Conservation (phyloP, 2,797 vertebrate genomes). For the Nyctibius grandis region DNA sequence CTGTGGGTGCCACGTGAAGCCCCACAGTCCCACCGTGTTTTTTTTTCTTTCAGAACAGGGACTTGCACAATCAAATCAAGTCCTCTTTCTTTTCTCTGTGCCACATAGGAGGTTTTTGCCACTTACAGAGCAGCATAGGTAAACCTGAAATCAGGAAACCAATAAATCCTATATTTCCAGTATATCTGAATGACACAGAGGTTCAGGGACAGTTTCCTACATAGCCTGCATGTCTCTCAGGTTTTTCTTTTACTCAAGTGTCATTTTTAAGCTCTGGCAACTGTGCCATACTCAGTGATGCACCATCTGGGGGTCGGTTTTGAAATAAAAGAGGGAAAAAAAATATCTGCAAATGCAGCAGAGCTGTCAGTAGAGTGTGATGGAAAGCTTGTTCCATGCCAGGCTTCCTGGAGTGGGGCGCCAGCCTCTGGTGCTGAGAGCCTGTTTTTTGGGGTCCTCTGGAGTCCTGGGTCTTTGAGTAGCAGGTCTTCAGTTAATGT, state of each 20-base stretch:
- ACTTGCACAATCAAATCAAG: neutral
- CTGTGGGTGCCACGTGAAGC: neutral
- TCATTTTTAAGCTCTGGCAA: neutral
- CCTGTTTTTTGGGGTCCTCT: neutral
- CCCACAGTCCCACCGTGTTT: fast-evolving
- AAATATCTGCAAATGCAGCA: neutral
- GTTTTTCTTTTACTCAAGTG: neutral
- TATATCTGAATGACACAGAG: neutral
- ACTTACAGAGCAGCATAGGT: neutral
- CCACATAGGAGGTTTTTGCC: neutral
- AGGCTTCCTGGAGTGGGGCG: neutral
- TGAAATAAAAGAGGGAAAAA: neutral
- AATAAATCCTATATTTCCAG: neutral
- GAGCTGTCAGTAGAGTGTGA: neutral
- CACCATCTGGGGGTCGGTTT: neutral
- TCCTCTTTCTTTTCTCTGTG: neutral
- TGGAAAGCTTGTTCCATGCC: neutral
- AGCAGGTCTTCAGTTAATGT: neutral
- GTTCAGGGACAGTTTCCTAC: neutral
- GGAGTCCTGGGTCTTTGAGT: neutral
- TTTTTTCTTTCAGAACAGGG: neutral
- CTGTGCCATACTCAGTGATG: neutral
- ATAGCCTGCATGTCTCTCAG: neutral
- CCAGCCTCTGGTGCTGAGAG: neutral
- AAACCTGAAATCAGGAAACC: neutral